These are phyloP conservation scores for Notodonta ziczac DNA, from an alignment of 2,888 invertebrate species.

Conservation along the genomic window DNA sequence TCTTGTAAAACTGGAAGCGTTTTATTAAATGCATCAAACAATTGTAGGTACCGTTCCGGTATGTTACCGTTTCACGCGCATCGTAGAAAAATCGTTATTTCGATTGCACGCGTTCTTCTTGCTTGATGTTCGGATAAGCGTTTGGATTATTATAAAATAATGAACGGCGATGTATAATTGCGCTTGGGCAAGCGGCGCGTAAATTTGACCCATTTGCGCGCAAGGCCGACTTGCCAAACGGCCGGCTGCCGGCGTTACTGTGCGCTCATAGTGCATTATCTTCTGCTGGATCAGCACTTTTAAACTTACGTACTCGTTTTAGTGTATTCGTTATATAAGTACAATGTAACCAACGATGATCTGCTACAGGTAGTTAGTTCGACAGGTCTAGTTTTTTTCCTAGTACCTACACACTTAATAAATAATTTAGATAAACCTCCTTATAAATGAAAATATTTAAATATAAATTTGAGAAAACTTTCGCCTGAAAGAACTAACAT, in stretches of 20 bases:
- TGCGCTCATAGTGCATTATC: constrained; percentile 46
- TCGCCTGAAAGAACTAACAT: too few species aligned
- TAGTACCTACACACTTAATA: too few species aligned
- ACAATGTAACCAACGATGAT: neutral
- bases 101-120: constrained; percentile 24
- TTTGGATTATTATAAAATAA: constrained; percentile 71
- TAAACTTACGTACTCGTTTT: constrained; percentile 12
- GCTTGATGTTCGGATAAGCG: constrained; percentile 59
- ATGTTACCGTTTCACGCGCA: neutral
- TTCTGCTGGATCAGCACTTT: constrained; percentile 43
- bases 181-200: constrained; percentile 66
- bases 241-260: constrained; percentile 42
- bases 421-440: too few species aligned
- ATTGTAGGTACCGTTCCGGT: neutral
- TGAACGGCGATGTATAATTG: constrained; percentile 71
- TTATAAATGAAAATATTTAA: too few species aligned
- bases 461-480: too few species aligned
- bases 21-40: neutral
- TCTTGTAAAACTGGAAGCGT: neutral
- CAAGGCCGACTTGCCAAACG: constrained; percentile 72
- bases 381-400: too few species aligned
- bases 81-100: constrained; percentile 21
- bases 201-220: constrained; percentile 67
- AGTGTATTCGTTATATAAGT: neutral
- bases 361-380: too few species aligned